Percentiles rank a stretch among this genome's conserved stretches.
phyloP scores from a whole-genome alignment of 53 echinoderm and acorn worm species.

The Mesocentrotus franciscanus region DNA sequence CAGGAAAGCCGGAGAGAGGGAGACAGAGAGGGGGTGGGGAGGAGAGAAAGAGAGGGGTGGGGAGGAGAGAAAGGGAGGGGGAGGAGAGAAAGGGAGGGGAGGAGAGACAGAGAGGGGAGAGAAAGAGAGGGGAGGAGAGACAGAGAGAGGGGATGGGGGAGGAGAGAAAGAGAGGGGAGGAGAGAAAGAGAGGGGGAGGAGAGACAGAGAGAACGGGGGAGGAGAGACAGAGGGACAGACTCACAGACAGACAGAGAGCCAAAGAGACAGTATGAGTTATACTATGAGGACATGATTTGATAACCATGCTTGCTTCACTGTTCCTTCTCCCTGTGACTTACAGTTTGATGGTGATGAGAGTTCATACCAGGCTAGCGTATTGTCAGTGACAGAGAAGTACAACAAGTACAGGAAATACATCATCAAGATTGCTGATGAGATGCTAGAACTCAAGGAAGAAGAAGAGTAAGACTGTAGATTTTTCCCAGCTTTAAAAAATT shows the following conservation, averaged over 20 bases:
- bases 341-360: conserved; percentile 89
- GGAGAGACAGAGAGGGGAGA: too few relatives aligned
- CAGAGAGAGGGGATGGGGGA: neutral
- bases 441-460: conserved; percentile 74
- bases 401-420: conserved; percentile 83
- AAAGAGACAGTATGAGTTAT: too few relatives aligned
- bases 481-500: neutral
- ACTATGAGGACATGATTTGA: neutral
- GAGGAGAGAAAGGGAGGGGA: too few relatives aligned
- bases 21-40: too few relatives aligned
- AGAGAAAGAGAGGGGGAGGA: too few relatives aligned
- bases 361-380: conserved; percentile 74
- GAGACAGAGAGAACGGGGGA: neutral
- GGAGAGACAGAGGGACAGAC: neutral
- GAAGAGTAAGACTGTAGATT: conserved; percentile 6
- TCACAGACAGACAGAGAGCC: too few relatives aligned
- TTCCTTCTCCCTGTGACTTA: neutral
- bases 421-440: conserved; percentile 77
- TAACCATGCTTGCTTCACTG: neutral
- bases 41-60: neutral
- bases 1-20: too few relatives aligned
- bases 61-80: neutral
- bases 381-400: conserved; percentile 78
- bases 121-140: neutral
- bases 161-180: neutral